These are phyloP conservation scores for Sinodicranocentrus sp. DNA, from an alignment of 2,888 invertebrate species.

Conservation along the genomic window DNA sequence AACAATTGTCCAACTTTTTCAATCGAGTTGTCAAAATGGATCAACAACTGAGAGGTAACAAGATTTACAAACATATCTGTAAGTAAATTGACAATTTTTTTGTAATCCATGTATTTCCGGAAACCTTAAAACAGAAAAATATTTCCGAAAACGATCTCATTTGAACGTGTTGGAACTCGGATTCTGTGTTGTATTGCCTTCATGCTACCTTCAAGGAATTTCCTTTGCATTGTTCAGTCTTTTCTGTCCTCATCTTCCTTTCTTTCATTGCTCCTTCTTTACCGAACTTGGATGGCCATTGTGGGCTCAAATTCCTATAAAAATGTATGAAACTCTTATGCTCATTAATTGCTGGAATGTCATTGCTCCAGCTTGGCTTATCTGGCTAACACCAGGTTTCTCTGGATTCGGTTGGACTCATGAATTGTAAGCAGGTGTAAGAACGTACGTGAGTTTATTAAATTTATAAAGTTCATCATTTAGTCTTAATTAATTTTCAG, in stretches of 20 bases:
- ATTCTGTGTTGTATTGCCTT: neutral
- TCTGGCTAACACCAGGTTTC: neutral
- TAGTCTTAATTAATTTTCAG: no score
- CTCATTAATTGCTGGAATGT: conserved; percentile 51
- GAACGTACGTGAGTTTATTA: no score
- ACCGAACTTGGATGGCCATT: conserved; percentile 26
- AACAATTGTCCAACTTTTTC: no score
- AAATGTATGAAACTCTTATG: conserved; percentile 45
- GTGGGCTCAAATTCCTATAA: conserved; percentile 29
- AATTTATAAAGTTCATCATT: neutral
- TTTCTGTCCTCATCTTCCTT: conserved; percentile 20
- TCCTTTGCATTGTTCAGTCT: conserved; percentile 39
- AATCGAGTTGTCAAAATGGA: no score
- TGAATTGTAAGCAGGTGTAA: neutral
- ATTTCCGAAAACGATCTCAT: no score
- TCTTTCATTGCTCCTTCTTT: conserved; percentile 47
- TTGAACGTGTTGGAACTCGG: conserved; percentile 18
- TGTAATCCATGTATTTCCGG: no score
- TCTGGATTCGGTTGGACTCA: neutral
- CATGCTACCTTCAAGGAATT: conserved; percentile 13
- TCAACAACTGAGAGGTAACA: no score
- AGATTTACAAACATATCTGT: no score
- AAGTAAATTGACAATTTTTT: no score
- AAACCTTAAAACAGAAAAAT: neutral
- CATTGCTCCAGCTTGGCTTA: conserved; percentile 11